These are phyloP conservation scores for Sebastes minor DNA, from an alignment of 2,797 vertebrate species.

Conservation along the genomic window DNA sequence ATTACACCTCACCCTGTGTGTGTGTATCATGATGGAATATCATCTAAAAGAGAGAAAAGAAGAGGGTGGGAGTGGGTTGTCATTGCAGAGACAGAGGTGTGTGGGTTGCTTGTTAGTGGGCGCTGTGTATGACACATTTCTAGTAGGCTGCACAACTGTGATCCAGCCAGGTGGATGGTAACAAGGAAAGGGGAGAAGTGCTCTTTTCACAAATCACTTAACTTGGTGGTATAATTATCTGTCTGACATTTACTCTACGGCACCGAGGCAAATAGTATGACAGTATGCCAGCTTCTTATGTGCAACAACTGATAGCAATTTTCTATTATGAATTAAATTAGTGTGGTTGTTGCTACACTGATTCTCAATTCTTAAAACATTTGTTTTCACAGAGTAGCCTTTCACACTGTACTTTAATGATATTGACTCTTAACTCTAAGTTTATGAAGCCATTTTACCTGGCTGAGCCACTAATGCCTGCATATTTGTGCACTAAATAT, in stretches of 20 bases:
- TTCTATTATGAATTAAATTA: background rate
- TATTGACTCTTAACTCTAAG: background rate
- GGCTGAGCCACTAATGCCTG: background rate
- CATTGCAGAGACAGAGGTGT: slow-evolving; percentile 53
- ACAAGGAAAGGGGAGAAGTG: background rate
- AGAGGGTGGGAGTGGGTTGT: slow-evolving; percentile 50
- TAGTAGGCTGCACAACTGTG: slow-evolving; percentile 35
- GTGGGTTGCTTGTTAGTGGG: slow-evolving; percentile 66
- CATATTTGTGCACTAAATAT: background rate
- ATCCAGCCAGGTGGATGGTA: slow-evolving; percentile 41
- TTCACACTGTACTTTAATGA: background rate
- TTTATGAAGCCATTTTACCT: background rate
- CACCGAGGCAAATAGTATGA: background rate
- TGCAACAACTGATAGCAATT: background rate
- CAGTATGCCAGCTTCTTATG: background rate
- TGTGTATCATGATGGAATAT: slow-evolving; percentile 22
- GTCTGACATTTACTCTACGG: slow-evolving; percentile 22
- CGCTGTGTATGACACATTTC: slow-evolving; percentile 60
- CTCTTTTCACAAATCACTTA: slow-evolving; percentile 13
- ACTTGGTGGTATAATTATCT: slow-evolving; percentile 50
- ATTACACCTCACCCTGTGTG: slow-evolving; percentile 23
- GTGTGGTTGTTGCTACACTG: background rate
- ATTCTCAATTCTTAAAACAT: background rate
- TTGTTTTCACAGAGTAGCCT: background rate
- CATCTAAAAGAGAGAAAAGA: slow-evolving; percentile 16